Percentiles rank a stretch among this genome's conserved stretches.
Evolutionary conservation across 2,888 invertebrate genomes (phyloP).

Genomic region (Coelopa pilipes): DNA sequence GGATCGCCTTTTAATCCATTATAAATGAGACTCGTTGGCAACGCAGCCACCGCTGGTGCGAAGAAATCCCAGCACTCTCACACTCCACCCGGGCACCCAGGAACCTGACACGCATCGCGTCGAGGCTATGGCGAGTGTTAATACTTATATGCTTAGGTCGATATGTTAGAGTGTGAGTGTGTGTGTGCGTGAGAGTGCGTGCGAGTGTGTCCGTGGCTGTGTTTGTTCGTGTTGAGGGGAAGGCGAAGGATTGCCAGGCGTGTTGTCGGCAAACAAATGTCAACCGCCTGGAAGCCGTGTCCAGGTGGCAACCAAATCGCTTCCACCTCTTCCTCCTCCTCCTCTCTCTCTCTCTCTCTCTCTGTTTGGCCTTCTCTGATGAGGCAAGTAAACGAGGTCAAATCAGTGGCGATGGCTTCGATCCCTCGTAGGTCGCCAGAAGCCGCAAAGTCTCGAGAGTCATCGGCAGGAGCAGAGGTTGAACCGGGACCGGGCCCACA

Average conservation of each 20-base stretch:
- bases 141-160: too few species aligned
- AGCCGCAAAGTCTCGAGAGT: too few species aligned
- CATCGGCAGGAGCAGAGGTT: too few species aligned
- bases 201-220: background rate
- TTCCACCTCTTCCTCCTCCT: background rate
- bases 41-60: background rate
- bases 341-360: too few species aligned
- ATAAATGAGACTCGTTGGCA: conserved; percentile 20
- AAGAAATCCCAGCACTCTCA: background rate
- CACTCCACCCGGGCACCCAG: too few species aligned
- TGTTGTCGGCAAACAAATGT: conserved; percentile 38
- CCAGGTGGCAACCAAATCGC: background rate
- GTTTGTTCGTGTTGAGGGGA: background rate
- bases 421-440: too few species aligned
- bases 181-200: background rate
- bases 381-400: conserved; percentile 16
- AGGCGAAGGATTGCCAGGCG: background rate
- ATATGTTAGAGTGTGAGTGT: background rate
- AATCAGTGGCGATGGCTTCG: too few species aligned
- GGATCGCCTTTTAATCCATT: conserved; percentile 25
- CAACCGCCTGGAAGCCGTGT: conserved; percentile 19
- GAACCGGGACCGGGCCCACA: too few species aligned
- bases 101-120: background rate
- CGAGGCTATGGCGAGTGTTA: background rate
- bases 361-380: background rate